Base-by-base conservation (phyloP, 1,140 invertebrate species). In the Caenorhabditis brenneri region DNA sequence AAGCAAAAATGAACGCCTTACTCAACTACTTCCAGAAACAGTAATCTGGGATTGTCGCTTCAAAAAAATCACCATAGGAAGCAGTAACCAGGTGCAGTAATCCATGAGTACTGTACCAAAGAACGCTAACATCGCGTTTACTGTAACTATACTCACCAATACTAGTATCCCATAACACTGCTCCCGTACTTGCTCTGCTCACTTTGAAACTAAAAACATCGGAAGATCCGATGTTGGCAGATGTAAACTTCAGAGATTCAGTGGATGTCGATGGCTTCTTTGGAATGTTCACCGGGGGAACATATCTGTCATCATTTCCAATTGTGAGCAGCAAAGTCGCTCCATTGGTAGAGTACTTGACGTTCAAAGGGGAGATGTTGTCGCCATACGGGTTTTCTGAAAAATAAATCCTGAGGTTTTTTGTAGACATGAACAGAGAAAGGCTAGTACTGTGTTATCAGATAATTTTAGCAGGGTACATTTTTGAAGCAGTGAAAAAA, bases 111-210 rank as follows among this genome's bases (percentile, higher is more conserved):
- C n/a, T n/a, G n/a, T n/a, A n/a, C n/a, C n/a, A n/a, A n/a, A n/a
- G n/a, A n/a, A n/a, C n/a, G n/a, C n/a, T n/a, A n/a, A n/a, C n/a
- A n/a, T n/a, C n/a, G n/a, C n/a, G n/a, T n/a, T n/a, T n/a, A n/a
- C n/a, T n/a, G n/a, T n/a, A n/a, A n/a, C n/a, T n/a, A n/a, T n/a
- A 55, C 85, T 60, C 22, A 87, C 87, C 88, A 80, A 88, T 88
- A 9, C 82, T 87, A 36, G 88, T 88, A 58, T 88, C 88, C 84
- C 85, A 88, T 4, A 88, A 33, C 33, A 60, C 74, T 4, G 16
- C 22, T 48, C 85, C 85, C 27, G 78, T 87, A 49, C 84, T 89
- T 16, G 86, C 65, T 42, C 88, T 42, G 0, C 24, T 79, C 4
- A 88, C 85, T 29, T 69, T 84, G 60, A 88, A 88, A 29, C 81